Base-by-base conservation (phyloP, 2,113 vertebrate species). In the Ptychochromis oligacanthus region DNA sequence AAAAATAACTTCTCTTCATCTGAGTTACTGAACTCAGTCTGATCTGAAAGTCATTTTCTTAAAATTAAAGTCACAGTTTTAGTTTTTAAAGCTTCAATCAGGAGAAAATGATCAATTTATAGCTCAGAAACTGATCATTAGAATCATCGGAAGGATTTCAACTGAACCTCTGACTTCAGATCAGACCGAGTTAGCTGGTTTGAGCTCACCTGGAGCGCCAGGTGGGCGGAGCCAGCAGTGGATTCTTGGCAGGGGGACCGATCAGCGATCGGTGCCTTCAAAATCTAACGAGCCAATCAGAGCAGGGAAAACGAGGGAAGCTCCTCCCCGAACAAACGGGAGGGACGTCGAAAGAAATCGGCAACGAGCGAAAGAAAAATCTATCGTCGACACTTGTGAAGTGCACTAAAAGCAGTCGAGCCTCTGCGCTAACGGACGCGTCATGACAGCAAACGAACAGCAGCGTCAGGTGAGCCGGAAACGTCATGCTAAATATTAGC, bases 401-500 rank as follows among this genome's bases (percentile, higher is more conserved):
- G 92, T 95, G 90, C 88, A 92, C 92, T 92, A 90, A 87, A 87
- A 77, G 87, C 87, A 72, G 90, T 82, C 22, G 24, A 54, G 76
- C 34, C 31, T 76, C 84, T 60, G 88, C 87, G 49, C 88, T 93
- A 86, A 83, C 77, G 28, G 60, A 88, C 65, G 86, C 86, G 3
- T 24, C 20, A 22, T 31, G 43, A 79, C 60, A 36, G 4, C 80
- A 79, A 83, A 84, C 55, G 55, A 79, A 92, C 67, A 91, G 61
- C 65, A 24, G 57, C 38, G 59, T 80, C 80, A 88, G 86, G 84
- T 81, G 87, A 84, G 8, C 76, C 43, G 54, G 24, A 88, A 89
- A 89, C 81, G 59, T 81, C 92, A 91, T 93, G 91, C 94, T 93
- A 91, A 93, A 93, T 89, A 90, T 92, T 92, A 93, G 93, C 89